Base-by-base conservation (phyloP, 2,797 vertebrate species). In the Aldrovandia affinis region DNA sequence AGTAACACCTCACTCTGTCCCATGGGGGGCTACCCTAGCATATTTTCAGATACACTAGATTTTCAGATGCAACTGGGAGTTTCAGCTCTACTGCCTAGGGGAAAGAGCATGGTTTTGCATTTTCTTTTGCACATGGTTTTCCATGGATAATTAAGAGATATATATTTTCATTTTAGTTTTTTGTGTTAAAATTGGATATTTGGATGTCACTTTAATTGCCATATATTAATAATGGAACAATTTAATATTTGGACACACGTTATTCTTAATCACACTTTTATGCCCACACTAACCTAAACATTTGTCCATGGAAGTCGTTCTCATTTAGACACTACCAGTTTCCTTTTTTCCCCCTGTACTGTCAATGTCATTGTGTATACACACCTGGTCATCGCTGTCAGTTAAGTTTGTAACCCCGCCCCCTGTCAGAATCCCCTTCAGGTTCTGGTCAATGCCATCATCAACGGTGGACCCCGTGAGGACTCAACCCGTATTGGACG, bases 371-470 rank as follows among this genome's bases (percentile, higher is more conserved):
- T 57, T 15, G 20, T n/a, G 57, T 3, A n/a, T 61, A 22, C 20
- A 61, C 57, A 0, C 20, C 4, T 61, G 57, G 57, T 25, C 3
- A 61, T 2, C 0, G 25, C 3, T 57, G 8, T 61, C 20, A 2
- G 57, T 61, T 25, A 3, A 25, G 20, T 61, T 52, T 4, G 18
- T 61, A 61, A 61, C 15, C 57, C 57, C 57, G 15, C 12, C 42
- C 7, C 0, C 3, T 36, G 14, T 83, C 57, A 98, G 98, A 99
- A 98, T 79, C 97, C 98, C 22, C 94, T 98, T 42, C 97, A 98
- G 92, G 97, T 98, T 52, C 90, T 98, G 92, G 97, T 99, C 39
- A 98, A 98, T 0, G 97, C 97, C 91, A 98, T 99, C 95, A 98
- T 99, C 91, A 99, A 98, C 94, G 98, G 97, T 0, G 98, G 98